Evolutionary conservation across 1,140 invertebrate species (phyloP), one percentile per base, ranked within the genome.

Genomic region (Heliconius hewitsoni): DNA sequence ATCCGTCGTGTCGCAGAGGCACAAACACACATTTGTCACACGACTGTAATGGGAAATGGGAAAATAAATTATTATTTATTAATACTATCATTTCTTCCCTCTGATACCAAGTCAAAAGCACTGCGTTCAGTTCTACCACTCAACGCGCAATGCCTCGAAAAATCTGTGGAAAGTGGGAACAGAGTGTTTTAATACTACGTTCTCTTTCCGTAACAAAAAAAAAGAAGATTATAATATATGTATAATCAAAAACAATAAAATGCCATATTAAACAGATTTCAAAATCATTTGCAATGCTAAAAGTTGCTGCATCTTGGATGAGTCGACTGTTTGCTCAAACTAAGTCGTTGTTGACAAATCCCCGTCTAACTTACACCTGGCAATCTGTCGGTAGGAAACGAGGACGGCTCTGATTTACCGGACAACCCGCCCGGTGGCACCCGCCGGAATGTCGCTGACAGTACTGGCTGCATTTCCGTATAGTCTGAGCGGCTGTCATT

Each of bases 351-450:
- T 71, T 55, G 70, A 77, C 76, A 71, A 77, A 77, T 71, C 19
- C 42, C 42, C 66, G n/a, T 60, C 30, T 50, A 70, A 71, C 37
- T 71, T 50, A 37, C 46, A 71, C 76, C 76, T 66, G 57, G 60
- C 75, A 55, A 77, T 77, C 70, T 77, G 76, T 77, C 70, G 37
- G 52, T 27, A n/a, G 75, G 74, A 75, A 75, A 75, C 74, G 74
- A 71, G 66, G 39, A 18, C 57, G 66, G 52, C 42, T 11, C 39
- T 77, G 76, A 72, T 72, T 77, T 77, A 77, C 76, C 71, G 71
- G 71, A 72, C 71, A 39, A 11, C 60, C 70, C 71, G 34, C n/a
- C 8, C 34, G 23, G 8, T 23, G 9, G n/a, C 55, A 23, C 70
- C 70, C 34, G 23, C 70, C 70, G 70, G 70, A 37, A 71, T 71